A percentile compares a stretch with the other conserved stretches of the same genome.
phyloP scores from a whole-genome alignment of 2,113 vertebrate genomes.

The Mus pahari region DNA sequence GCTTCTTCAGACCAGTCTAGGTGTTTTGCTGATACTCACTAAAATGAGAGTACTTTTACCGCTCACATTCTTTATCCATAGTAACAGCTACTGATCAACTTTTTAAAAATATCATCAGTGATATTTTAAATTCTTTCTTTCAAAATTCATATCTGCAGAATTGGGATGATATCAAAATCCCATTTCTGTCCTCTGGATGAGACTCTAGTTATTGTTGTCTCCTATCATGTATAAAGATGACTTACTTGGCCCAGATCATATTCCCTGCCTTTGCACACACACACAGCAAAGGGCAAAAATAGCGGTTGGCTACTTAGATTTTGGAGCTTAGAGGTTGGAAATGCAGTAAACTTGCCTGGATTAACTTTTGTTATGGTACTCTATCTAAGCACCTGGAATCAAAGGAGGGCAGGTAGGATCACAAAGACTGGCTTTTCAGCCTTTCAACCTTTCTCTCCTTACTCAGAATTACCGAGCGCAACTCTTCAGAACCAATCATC shows the following conservation, averaged over 20 bases:
- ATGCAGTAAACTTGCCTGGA: not conserved
- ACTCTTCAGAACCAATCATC: not conserved
- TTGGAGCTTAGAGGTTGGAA: not conserved
- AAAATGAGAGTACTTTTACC: not conserved
- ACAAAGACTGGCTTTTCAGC: not conserved
- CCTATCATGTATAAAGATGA: not conserved
- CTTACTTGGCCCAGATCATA: not conserved
- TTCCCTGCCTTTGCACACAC: fast-evolving
- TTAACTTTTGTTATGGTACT: not conserved
- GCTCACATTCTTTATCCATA: not conserved
- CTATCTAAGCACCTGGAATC: not conserved
- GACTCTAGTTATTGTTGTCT: not conserved
- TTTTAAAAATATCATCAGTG: not conserved
- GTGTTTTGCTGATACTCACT: not conserved
- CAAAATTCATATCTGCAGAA: not conserved
- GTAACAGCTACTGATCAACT: not conserved
- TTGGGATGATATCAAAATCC: not conserved
- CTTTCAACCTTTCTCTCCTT: not conserved
- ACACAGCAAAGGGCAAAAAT: not conserved
- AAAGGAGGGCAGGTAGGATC: not conserved
- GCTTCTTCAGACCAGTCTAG: not conserved
- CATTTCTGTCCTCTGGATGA: not conserved
- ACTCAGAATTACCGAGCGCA: not conserved
- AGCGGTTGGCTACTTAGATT: not conserved
- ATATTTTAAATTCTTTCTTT: not conserved